phyloP scores from a whole-genome alignment of 2,888 invertebrate species.

The Eilema sororculum region DNA sequence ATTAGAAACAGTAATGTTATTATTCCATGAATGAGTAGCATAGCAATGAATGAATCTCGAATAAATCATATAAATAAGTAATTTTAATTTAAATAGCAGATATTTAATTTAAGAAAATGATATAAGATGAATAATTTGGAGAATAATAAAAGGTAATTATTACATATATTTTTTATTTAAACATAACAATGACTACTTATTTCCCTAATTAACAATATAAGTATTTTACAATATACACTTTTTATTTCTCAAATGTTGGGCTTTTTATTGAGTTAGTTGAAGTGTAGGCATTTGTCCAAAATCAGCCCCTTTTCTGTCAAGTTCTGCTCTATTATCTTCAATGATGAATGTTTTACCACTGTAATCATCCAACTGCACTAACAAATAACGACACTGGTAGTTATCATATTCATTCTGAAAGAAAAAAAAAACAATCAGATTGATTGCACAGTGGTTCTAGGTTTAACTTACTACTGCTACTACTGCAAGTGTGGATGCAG shows the following conservation, averaged over 20 bases:
- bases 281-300: conserved; percentile 68
- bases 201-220: conserved; percentile 27
- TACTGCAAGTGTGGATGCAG: no score
- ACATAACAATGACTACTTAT: conserved; percentile 52
- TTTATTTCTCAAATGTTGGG: conserved; percentile 15
- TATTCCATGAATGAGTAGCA: neutral
- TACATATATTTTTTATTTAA: conserved; percentile 51
- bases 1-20: neutral
- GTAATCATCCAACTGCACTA: conserved; percentile 94
- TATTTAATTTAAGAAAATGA: no score
- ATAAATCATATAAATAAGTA: no score
- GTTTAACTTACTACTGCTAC: no score
- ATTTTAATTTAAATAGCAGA: neutral
- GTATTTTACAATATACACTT: conserved; percentile 44
- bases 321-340: conserved; percentile 90
- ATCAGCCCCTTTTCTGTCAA: conserved; percentile 65
- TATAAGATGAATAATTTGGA: neutral
- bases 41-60: neutral
- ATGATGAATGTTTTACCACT: conserved; percentile 91
- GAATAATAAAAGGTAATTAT: conserved; percentile 37
- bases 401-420: conserved; percentile 91
- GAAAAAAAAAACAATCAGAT: neutral
- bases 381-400: conserved; percentile 93
- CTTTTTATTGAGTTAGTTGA: conserved; percentile 64
- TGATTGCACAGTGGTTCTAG: neutral